Base-by-base conservation (phyloP, 2,113 vertebrate genomes). In the Camelus bactrianus region DNA sequence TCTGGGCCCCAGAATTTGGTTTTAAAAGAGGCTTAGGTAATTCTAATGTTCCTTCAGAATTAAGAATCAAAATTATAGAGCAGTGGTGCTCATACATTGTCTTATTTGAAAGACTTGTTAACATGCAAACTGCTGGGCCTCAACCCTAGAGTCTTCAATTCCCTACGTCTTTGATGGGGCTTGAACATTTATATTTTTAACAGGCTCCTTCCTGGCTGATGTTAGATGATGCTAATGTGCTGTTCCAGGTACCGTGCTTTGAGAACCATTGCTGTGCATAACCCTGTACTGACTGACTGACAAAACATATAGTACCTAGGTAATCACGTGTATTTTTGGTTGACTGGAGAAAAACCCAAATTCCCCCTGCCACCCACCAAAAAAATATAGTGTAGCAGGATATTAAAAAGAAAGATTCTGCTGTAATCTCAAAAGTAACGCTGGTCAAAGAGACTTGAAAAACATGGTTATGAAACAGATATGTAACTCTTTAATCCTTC, bases 341-440 rank as follows among this genome's bases (percentile, higher is more conserved):
- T 67, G 38, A 19, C 24, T 92, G 28, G 7, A 32, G 20, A 42
- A 10, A 82, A 64, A 46, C 7, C 28, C 54, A 54, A 54, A 79
- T 9, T 5, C 1, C 32, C 30, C 48, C n/a, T 56, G 19, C 2
- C 9, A 7, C 50, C 2, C 9, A 4, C 4, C 3, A 3, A 22
- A 26, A 48, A 48, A 67, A 65, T 11, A 50, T 3, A 2, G 0
- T 58, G 4, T 82, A 85, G 82, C 1, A 85, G 19, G 13, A 72
- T 77, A 3, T 67, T 48, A 50, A 73, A 50, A 56, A 62, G 42
- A 54, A 82, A 65, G 10, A 46, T 72, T 85, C 50, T 84, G 11
- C 30, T 84, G 24, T 81, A 83, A 76, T 46, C 6, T 81, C 60
- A 76, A 54, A 75, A 64, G 32, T 52, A 30, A 50, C 2, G 84